Evolutionary conservation across 2,888 invertebrate genomes (phyloP), one percentile per base, ranked within the genome.

Genomic region (Metellina segmentata): DNA sequence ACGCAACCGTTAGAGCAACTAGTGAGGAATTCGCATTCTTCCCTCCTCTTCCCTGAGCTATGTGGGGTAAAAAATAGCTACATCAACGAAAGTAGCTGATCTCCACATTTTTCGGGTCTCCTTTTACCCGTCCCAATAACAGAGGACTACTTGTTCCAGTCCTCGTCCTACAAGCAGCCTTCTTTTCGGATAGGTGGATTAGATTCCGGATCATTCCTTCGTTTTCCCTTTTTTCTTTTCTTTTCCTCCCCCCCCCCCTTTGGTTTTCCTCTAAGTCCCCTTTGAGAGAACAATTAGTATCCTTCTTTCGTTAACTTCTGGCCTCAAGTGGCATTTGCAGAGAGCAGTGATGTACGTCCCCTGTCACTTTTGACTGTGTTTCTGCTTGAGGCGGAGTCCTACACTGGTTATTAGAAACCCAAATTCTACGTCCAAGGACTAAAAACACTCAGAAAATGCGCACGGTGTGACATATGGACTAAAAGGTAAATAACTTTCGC

Each of bases 81-180:
- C 71, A n/a, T 52, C 61, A 19, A 69, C 48, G 49, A 79, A 85
- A 85, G 85, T 72, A 90, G 90, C 90, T 90, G 90, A 90, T 85
- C 85, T 79, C 48, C n/a, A 51, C 91, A 91, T 87, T 71, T 91
- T 91, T 91, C 79, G 78, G 87, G 70, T 82, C 70, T 87, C 83
- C 71, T 74, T 78, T 83, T 86, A 85, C 87, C 71, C 75, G 16
- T 19, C 86, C 51, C 78, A 11, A 53, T 48, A 87, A 87, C 87
- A 87, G 87, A 86, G 83, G 53, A 72, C 82, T 82, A 51, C 87
- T 91, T 91, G 91, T 91, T 91, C 72, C 34, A 7, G 51, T 69
- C 70, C 48, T 78, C 49, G 16, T 85, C 61, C 77, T 85, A 34
- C 34, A 34, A 34, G 34, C 34, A 34, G 34, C 34, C 34, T 34